phyloP scores from a whole-genome alignment of 2,888 invertebrate genomes.

The Paralinhomoeus sp. region DNA sequence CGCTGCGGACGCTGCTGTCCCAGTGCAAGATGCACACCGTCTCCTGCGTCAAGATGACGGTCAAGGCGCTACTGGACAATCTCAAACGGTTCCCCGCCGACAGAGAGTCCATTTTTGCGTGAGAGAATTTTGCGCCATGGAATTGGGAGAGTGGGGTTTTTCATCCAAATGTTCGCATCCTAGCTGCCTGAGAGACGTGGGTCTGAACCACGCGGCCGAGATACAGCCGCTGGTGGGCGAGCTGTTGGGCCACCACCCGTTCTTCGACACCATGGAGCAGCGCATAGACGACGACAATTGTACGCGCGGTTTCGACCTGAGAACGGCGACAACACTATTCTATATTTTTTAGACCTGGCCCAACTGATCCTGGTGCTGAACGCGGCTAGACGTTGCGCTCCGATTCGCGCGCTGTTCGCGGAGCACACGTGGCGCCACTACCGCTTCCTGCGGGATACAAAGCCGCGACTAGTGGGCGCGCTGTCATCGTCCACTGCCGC shows the following conservation, averaged over 20 bases:
- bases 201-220: slow-evolving; percentile 64
- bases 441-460: slow-evolving; percentile 66
- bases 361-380: slow-evolving; percentile 75
- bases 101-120: slow-evolving; percentile 24
- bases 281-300: slow-evolving; percentile 83
- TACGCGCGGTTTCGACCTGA: slow-evolving; percentile 28
- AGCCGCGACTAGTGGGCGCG: slow-evolving; percentile 73
- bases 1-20: slow-evolving; percentile 66
- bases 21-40: slow-evolving; percentile 67
- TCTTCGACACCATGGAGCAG: slow-evolving; percentile 81
- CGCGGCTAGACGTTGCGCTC: slow-evolving; percentile 66
- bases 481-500: too few relatives aligned
- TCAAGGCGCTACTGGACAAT: slow-evolving; percentile 70
- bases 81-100: slow-evolving; percentile 75
- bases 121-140: slow-evolving; percentile 1
- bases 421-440: slow-evolving; percentile 79
- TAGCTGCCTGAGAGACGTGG: slow-evolving; percentile 62
- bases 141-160: too few relatives aligned
- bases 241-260: slow-evolving; percentile 71
- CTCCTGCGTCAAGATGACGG: slow-evolving; percentile 67
- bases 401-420: slow-evolving; percentile 71
- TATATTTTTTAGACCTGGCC: slow-evolving; percentile 39
- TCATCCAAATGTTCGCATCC: slow-evolving; percentile 2
- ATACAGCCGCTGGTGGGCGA: slow-evolving; percentile 68
- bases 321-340: background rate